Conservation (phyloP, 1,140 invertebrate species). For the Zaprionus lachaisei region DNA sequence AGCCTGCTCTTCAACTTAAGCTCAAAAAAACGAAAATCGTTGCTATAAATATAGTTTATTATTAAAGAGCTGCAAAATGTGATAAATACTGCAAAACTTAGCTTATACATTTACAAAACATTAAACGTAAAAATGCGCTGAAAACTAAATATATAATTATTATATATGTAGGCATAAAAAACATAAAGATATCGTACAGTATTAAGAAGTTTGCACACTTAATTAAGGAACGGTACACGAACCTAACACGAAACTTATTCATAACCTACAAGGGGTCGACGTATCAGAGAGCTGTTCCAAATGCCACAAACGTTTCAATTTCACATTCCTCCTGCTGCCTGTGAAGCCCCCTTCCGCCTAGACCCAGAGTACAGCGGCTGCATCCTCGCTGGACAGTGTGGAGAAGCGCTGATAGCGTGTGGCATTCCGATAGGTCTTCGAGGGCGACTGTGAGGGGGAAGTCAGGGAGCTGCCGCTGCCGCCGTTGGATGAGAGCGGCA, state of each 20-base stretch:
- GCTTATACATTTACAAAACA: conserved; percentile 47
- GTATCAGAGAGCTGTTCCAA: neutral
- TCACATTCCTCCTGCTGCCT: neutral
- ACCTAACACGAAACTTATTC: conserved; percentile 87
- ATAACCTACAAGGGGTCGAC: conserved; percentile 67
- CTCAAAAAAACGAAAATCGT: too few species aligned
- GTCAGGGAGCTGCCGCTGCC: conserved; percentile 4
- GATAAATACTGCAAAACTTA: conserved; percentile 77
- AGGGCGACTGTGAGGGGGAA: conserved; percentile 44
- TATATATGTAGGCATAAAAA: neutral
- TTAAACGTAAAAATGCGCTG: conserved; percentile 68
- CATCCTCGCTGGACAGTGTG: conserved; percentile 80
- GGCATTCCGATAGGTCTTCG: conserved; percentile 77
- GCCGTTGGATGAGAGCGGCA: conserved; percentile 54
- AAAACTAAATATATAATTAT: conserved; percentile 7
- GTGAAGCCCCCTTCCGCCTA: conserved; percentile 15
- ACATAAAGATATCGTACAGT: conserved; percentile 18
- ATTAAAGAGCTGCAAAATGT: conserved; percentile 29
- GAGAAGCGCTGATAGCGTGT: conserved; percentile 79
- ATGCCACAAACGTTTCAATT: neutral
- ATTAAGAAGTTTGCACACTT: conserved; percentile 6
- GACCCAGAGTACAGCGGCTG: conserved; percentile 78
- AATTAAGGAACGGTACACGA: conserved; percentile 29
- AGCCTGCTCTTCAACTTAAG: too few species aligned
- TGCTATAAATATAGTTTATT: conserved; percentile 46